Conservation (phyloP, 2,797 vertebrate species). For the Phataginus tricuspis region DNA sequence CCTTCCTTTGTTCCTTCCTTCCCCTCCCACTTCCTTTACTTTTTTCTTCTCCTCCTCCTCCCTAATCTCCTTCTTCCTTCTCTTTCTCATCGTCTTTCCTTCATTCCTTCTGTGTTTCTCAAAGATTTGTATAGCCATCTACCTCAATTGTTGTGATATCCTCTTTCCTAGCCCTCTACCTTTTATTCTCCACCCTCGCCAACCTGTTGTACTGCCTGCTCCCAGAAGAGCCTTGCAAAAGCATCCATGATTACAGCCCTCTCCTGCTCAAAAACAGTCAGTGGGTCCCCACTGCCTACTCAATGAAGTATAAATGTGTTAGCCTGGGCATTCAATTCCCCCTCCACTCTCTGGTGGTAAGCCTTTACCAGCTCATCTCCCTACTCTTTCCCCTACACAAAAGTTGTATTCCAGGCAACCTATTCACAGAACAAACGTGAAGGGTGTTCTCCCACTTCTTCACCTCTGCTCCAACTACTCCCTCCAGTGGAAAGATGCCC, state of each 20-base stretch:
- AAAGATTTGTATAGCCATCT: not conserved
- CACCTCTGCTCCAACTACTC: not conserved
- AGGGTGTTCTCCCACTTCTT: not conserved
- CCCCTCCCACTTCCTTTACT: not conserved
- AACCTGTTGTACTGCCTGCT: not conserved
- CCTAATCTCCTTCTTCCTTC: not conserved
- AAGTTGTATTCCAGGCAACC: not conserved
- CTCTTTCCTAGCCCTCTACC: not conserved
- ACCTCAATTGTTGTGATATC: not conserved
- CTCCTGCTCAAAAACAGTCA: constrained; percentile 7
- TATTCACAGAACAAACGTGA: not conserved
- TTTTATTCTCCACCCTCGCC: not conserved
- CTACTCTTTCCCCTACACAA: not conserved
- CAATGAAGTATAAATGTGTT: not conserved
- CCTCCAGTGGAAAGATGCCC: not conserved
- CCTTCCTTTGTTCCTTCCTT: too few species aligned
- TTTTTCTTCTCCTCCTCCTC: not conserved
- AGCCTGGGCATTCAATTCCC: not conserved
- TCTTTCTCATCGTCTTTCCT: not conserved
- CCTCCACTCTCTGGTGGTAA: constrained; percentile 9
- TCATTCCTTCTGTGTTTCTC: not conserved
- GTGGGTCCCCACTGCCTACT: not conserved
- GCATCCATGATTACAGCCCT: not conserved
- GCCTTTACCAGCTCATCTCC: not conserved
- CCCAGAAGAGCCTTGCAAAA: not conserved